Percentiles rank a stretch among this genome's conserved stretches.
These are phyloP conservation scores for Planococcus citri DNA, from an alignment of 1,140 invertebrate genomes.

Conservation along the genomic window DNA sequence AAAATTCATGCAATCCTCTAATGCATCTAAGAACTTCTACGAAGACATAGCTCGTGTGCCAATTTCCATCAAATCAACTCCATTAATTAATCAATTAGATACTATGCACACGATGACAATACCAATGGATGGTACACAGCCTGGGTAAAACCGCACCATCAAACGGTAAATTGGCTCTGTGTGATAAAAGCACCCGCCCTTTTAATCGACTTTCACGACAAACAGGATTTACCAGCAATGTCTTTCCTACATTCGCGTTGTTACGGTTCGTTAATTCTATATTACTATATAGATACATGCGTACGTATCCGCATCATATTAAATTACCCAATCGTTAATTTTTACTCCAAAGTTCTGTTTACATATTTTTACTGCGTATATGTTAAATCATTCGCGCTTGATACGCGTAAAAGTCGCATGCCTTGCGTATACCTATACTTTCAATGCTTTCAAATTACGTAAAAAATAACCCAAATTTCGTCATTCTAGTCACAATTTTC, in stretches of 20 bases:
- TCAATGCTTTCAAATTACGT: no score
- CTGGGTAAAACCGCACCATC: not conserved
- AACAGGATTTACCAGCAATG: not conserved
- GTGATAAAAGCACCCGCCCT: not conserved
- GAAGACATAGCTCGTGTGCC: no score
- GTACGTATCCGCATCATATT: not conserved
- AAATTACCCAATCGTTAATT: not conserved
- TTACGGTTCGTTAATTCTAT: not conserved
- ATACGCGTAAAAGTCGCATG: not conserved
- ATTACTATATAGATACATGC: not conserved
- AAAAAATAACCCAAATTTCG: not conserved
- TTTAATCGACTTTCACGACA: slow-evolving; percentile 3
- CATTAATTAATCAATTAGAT: no score
- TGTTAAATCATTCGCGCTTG: not conserved
- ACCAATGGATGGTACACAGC: no score
- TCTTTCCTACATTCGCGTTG: not conserved
- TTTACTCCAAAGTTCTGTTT: not conserved
- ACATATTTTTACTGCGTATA: slow-evolving; percentile 8
- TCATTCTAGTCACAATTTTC: not conserved
- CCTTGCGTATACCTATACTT: no score
- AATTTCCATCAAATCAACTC: no score
- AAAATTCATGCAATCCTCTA: no score
- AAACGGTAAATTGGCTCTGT: not conserved
- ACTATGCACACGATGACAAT: no score
- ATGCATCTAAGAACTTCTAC: no score